Base-by-base conservation (phyloP, 2,113 vertebrate genomes). In the Corythornis vintsioides region DNA sequence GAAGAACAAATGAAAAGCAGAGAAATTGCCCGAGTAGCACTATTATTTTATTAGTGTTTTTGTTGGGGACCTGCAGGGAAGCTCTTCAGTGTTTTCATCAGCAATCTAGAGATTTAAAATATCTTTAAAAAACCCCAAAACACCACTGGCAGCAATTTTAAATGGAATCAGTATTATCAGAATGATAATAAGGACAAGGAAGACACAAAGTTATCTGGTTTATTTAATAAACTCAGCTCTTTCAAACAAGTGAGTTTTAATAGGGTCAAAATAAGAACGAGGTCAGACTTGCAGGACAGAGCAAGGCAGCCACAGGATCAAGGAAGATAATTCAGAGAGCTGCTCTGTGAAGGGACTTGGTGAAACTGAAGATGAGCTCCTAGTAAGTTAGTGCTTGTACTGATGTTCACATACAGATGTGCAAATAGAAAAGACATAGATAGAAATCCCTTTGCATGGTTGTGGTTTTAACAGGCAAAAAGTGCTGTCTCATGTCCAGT, bases 1-100 rank as follows among this genome's bases (percentile, higher is more conserved):
- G 60, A 96, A 59, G 52, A 83, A 29, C 76, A 75, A 90, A 72
- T 79, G 78, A 93, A 90, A 94, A 81, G 52, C 64, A 82, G 61
- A 90, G 59, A 38, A 48, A 11, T n/a, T 88, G 65, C 63, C 72
- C 80, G 71, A 70, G 55, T 13, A 85, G 33, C 64, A 43, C 38
- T 52, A 77, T 42, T 15, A 52, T 70, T 89, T 94, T 88, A 83
- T 74, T 60, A 89, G n/a, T 66, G 48, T 67, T 93, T 90, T 80
- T 88, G 56, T 12, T 80, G 56, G 42, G 63, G 50, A 92, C 38
- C 90, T 89, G 48, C 3, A 0, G 60, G 31, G n/a, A 88, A 35
- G 45, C 66, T 91, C 38, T 83, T 55, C 71, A 66, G 24, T 35
- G 56, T 74, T 95, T 86, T 95, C 60, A 78, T 71, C 72, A 80